Conservation (phyloP, 2,797 vertebrate species). For the Dendrocincla tyrannina region DNA sequence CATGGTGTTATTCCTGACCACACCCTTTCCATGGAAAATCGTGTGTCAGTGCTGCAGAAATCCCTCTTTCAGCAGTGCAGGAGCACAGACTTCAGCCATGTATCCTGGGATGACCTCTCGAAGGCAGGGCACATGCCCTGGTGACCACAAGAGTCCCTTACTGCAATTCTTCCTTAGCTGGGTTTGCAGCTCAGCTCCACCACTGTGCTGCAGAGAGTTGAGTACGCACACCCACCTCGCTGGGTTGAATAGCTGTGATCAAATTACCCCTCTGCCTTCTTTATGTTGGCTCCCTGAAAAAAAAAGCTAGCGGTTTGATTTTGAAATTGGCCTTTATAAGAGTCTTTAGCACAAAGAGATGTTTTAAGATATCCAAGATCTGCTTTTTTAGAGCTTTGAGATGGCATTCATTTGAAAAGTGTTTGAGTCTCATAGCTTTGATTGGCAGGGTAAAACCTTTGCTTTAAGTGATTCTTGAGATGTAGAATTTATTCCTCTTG, state of each 20-base stretch:
- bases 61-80: neutral
- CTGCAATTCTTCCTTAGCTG: neutral
- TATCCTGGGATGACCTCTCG: constrained; percentile 17
- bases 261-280: neutral
- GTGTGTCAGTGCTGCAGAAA: neutral
- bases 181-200: neutral
- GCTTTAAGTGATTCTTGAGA: neutral
- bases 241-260: neutral
- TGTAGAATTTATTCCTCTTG: neutral
- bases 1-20: neutral
- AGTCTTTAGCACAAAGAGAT: neutral
- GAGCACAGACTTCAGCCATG: neutral
- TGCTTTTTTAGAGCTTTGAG: neutral
- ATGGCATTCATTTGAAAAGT: neutral
- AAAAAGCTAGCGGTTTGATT: neutral
- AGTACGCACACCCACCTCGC: neutral
- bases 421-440: neutral
- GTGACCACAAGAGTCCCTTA: neutral
- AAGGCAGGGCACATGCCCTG: neutral
- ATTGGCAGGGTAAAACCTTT: neutral
- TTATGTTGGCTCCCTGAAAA: neutral
- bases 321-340: neutral
- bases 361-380: neutral
- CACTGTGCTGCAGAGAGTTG: neutral
- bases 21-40: neutral